A percentile compares a stretch with the other conserved stretches of the same genome.
These are phyloP conservation scores for Pandemis corylana DNA, from an alignment of 2,888 invertebrate genomes.

Conservation along the genomic window DNA sequence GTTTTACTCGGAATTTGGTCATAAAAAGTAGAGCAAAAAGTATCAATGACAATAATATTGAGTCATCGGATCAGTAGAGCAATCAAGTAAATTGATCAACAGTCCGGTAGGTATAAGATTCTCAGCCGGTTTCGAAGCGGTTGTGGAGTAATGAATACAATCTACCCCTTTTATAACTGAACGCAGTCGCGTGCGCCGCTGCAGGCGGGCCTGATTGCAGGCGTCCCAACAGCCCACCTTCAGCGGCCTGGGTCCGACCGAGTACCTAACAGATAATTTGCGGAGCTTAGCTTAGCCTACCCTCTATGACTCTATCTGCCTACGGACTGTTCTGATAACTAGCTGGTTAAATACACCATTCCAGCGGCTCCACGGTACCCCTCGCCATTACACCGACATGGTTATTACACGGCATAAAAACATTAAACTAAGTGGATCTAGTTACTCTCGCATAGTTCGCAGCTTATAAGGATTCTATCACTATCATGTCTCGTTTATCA, in stretches of 20 bases:
- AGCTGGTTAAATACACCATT: background rate
- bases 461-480: background rate
- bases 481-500: slow-evolving; percentile 3
- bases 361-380: background rate
- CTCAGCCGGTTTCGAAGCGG: background rate
- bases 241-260: background rate
- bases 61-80: background rate
- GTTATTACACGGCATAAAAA: slow-evolving; percentile 18
- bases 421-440: background rate
- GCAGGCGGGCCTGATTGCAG: slow-evolving; percentile 17
- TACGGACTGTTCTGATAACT: background rate
- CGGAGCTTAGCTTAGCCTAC: slow-evolving; percentile 6
- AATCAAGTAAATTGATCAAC: background rate
- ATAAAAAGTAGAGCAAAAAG: slow-evolving; percentile 28
- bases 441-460: background rate
- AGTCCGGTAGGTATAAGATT: background rate
- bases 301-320: slow-evolving; percentile 17
- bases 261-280: slow-evolving; percentile 2
- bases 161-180: slow-evolving; percentile 7
- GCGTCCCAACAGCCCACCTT: background rate
- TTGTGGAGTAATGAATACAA: background rate
- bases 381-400: background rate
- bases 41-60: slow-evolving; percentile 6
- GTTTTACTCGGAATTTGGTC: slow-evolving; percentile 1
- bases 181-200: slow-evolving; percentile 14